Evolutionary conservation across 2,113 vertebrate genomes (phyloP), one percentile per base, ranked within the genome.

Genomic region (Lates calcarifer): DNA sequence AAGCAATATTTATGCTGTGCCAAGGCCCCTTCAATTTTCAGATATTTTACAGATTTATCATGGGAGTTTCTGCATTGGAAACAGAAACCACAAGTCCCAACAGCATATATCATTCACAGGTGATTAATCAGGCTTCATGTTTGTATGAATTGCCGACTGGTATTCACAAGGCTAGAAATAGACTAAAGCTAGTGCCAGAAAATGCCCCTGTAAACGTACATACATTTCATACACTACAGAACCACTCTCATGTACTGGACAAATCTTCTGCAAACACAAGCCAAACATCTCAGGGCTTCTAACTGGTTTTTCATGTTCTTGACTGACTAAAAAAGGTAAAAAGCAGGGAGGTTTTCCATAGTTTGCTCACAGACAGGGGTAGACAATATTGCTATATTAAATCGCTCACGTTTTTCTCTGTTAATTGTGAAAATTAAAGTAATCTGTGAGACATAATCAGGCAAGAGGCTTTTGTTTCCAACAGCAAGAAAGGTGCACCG

Each of bases 151-250:
- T 61, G 45, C 22, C 12, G 35, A 61, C n/a, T 64, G 13, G 31
- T 81, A 60, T 68, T 43, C 56, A 28, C 31, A 79, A 60, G 60
- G 53, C 77, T 53, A 73, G 18, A 77, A 77, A 87, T 53, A 28
- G 51, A 61, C 28, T 31, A 5, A 51, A 15, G 43, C 76, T 28
- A 43, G 64, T 8, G 51, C 17, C 43, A 35, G 12, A 26, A 79
- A 28, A 77, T 65, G 9, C 22, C 31, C n/a, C 29, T 3, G 13
- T 26, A 71, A 64, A 56, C 35, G 31, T n/a, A 49, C 47, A 49
- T 22, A 49, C 41, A 18, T 17, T 17, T 49, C 47, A 22, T 9
- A 49, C 18, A 35, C 31, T 14, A 8, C 49, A 28, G 20, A 64
- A 28, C 14, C 22, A 39, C n/a, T 63, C n/a, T 63, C 24, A 39